Evolutionary conservation across 2,113 vertebrate genomes (phyloP).

Genomic region (Hypocryptadius cinnamomeus): DNA sequence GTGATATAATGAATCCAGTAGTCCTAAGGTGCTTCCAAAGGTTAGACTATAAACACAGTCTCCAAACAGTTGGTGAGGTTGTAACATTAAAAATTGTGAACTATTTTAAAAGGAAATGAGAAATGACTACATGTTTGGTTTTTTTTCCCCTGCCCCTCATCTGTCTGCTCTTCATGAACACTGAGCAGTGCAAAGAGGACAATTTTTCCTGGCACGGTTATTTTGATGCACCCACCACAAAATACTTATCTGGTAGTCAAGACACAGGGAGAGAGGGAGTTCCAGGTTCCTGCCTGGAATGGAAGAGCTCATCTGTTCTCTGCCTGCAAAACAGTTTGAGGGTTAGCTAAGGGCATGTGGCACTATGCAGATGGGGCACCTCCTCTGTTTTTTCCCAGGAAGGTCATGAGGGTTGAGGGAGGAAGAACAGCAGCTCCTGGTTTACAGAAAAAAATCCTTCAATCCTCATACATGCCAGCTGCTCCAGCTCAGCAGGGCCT

Average conservation of each 20-base stretch:
- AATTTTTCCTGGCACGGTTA: fast-evolving
- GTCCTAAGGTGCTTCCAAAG: background rate
- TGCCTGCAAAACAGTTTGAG: background rate
- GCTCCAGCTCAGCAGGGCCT: background rate
- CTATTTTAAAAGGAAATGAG: background rate
- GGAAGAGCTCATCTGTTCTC: background rate
- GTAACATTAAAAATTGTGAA: background rate
- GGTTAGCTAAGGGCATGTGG: background rate
- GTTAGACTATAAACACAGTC: background rate
- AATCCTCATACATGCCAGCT: background rate
- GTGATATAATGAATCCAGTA: background rate
- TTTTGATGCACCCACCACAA: background rate
- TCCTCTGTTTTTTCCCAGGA: background rate
- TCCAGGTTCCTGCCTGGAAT: background rate
- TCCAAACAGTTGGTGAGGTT: background rate
- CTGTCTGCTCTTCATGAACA: background rate
- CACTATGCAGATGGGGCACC: background rate
- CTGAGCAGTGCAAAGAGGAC: background rate
- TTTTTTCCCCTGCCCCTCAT: background rate
- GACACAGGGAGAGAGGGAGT: background rate
- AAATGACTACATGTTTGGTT: background rate
- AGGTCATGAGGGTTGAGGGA: background rate
- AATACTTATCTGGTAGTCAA: background rate
- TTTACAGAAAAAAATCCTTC: background rate
- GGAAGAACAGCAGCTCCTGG: background rate